Evolutionary conservation across 2,888 invertebrate species (phyloP), one percentile per base, ranked within the genome.

Genomic region (Zele albiditarsus): DNA sequence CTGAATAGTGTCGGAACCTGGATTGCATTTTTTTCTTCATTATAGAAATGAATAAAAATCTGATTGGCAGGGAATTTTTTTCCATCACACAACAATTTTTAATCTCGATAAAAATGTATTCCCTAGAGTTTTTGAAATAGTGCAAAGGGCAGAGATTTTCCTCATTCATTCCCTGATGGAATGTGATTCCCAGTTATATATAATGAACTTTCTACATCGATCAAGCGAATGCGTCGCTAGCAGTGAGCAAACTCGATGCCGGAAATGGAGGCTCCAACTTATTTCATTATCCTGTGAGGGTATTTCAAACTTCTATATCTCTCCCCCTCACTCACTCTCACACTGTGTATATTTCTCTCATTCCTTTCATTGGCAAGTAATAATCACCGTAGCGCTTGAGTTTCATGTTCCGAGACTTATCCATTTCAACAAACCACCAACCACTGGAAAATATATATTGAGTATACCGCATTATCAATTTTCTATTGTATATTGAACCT

Each of bases 201-300:
- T 33, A 38, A 63, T 63, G 20, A 42, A 67, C 1, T 65, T 33
- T 65, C 16, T 46, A 14, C 27, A 27, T 60, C 28, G 60, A 60
- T 60, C 28, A 38, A 12, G 14, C 8, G 10, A n/a, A 23, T 27
- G 38, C 33, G 38, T 65, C 3, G 6, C 4, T 8, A 20, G 20
- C 63, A n/a, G 5, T 4, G 23, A 65, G 46, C 4, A 8, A 46
- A 38, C 20, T 38, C 20, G 5, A 49, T 46, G 38, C 20, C 49
- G 67, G 49, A 67, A 67, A 67, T 67, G 46, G 49, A 67, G 46
- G 67, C 14, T 46, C 28, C 27, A 67, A 67, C 67, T 67, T 67
- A 67, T 67, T 67, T 46, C 67, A 67, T 67, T 67, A 67, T 67
- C 49, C 67, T 27, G 10, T 25, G 27, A 49, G 28, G 49, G 65